phyloP scores from a whole-genome alignment of 2,797 vertebrate genomes.

The Megalops cyprinoides region DNA sequence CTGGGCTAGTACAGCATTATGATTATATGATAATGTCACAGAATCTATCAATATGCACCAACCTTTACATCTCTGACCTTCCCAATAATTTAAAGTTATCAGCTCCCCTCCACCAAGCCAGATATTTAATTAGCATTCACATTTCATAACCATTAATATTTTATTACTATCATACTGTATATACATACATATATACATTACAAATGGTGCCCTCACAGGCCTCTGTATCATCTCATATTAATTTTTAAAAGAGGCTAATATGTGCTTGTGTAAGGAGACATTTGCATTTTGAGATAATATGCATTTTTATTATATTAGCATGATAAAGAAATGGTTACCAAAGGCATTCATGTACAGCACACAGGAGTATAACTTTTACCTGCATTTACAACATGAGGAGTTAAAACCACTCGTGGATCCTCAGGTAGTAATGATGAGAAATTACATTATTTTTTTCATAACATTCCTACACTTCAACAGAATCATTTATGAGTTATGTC shows the following conservation, averaged over 20 bases:
- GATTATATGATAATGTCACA: no score
- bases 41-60: no score
- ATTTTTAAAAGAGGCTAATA: background rate
- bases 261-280: background rate
- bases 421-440: background rate
- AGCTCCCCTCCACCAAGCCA: no score
- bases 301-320: background rate
- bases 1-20: no score
- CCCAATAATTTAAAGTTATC: no score
- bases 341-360: background rate
- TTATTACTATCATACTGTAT: background rate
- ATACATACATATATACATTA: conserved; percentile 13
- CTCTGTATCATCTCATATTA: background rate
- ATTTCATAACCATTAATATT: background rate
- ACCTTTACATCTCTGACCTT: no score
- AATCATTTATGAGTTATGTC: background rate
- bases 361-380: background rate
- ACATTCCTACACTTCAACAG: no score
- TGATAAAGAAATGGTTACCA: background rate
- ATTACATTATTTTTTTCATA: background rate
- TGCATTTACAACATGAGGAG: background rate
- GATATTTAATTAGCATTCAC: background rate
- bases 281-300: no score
- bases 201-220: background rate
- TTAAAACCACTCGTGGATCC: background rate